Percentiles rank a stretch among this genome's conserved stretches.
phyloP scores from a whole-genome alignment of 2,113 vertebrate genomes.

The Neodontobutis hainanensis region DNA sequence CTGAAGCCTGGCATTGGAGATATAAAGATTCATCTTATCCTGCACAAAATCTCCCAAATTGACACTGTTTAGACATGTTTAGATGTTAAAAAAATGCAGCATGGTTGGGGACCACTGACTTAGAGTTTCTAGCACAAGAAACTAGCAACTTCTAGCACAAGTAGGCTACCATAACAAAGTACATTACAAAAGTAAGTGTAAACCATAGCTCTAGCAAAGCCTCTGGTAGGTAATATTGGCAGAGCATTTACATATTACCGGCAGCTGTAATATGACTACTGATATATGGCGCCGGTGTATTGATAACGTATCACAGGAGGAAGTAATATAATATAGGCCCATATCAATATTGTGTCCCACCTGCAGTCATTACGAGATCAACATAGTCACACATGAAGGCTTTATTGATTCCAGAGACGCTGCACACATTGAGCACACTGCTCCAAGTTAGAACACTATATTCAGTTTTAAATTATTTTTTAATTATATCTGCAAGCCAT shows the following conservation, averaged over 20 bases:
- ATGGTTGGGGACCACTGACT: no score
- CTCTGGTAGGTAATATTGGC: neutral
- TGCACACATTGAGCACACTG: slow-evolving; percentile 8
- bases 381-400: neutral
- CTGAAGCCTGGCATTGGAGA: no score
- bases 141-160: no score
- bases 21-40: no score
- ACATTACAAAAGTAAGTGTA: neutral
- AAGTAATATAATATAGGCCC: slow-evolving; percentile 1
- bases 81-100: no score
- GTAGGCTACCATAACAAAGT: neutral
- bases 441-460: slow-evolving; percentile 8
- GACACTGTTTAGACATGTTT: no score
- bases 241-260: neutral
- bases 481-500: slow-evolving; percentile 35
- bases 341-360: neutral
- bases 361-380: neutral
- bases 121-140: no score
- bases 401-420: slow-evolving; percentile 17
- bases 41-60: no score
- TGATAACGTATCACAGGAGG: neutral
- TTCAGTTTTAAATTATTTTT: slow-evolving; percentile 10
- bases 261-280: neutral
- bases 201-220: neutral
- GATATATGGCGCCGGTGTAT: neutral